Conservation (phyloP, 2,888 invertebrate species). For the Drosophila nigricruria region DNA sequence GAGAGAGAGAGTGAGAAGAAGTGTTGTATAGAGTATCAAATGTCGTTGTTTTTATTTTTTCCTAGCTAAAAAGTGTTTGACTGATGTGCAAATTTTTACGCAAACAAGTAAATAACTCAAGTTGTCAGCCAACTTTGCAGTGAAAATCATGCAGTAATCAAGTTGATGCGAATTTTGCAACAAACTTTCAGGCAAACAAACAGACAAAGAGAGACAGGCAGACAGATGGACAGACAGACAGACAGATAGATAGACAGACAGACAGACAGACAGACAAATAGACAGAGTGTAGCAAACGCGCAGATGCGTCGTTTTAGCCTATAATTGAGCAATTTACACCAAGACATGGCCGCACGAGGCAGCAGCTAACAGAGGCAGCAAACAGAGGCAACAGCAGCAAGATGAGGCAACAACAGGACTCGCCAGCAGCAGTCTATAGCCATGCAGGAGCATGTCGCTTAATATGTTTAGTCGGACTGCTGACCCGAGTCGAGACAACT, state of each 20-base stretch:
- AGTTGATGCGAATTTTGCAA: constrained; percentile 64
- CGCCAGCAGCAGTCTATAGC: not conserved
- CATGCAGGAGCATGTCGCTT: not conserved
- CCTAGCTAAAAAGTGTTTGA: constrained; percentile 42
- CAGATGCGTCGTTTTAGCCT: constrained; percentile 49
- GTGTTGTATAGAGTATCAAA: constrained; percentile 1
- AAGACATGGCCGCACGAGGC: constrained; percentile 45
- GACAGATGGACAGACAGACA: not conserved
- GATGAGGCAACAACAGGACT: not conserved
- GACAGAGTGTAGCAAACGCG: constrained; percentile 4
- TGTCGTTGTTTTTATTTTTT: constrained; percentile 9
- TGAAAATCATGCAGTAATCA: constrained; percentile 64
- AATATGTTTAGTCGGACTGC: constrained; percentile 14
- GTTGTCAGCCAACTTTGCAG: constrained; percentile 36
- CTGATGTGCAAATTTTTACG: constrained; percentile 48
- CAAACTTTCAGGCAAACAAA: constrained; percentile 33
- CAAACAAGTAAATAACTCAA: constrained; percentile 57
- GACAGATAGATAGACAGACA: not conserved
- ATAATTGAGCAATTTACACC: constrained; percentile 79
- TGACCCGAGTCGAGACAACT: constrained; percentile 31
- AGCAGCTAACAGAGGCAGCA: not conserved
- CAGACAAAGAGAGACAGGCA: constrained; percentile 12
- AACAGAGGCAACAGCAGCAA: not conserved
- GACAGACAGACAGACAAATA: not conserved
- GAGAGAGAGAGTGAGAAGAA: no score